Base-by-base conservation (phyloP, 2,888 invertebrate species). In the Polyommatus icarus region DNA sequence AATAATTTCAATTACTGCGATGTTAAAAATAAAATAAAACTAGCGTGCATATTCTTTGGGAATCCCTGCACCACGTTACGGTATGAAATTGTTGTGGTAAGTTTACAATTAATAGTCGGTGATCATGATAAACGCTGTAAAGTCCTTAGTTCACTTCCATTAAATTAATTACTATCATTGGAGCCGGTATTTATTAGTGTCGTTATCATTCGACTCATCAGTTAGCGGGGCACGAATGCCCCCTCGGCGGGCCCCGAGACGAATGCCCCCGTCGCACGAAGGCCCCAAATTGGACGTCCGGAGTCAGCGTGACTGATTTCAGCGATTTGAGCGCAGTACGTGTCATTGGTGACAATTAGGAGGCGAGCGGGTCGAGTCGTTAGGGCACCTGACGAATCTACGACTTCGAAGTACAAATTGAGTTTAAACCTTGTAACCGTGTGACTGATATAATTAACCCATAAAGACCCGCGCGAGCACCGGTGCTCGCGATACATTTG, bases 141-240 rank as follows among this genome's bases (percentile, higher is more conserved):
- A 67, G 15, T 32, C 67, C 29, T 67, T 29, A 67, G 29, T 24
- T 29, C 67, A 32, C 67, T 67, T 67, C 67, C 93, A 93, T 93
- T 93, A 93, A 92, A 93, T 93, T 93, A 93, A 94, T 93, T 93
- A 93, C 91, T 86, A 86, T 88, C 89, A 91, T 93, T 92, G 89
- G 88, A 89, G 90, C 91, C 90, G 91, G 89, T 89, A 93, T 93
- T 93, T 93, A 94, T 93, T 93, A 93, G 90, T 87, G 90, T 92
- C 93, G 92, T 93, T 94, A 94, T 93, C 94, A 91, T 92, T 92
- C 93, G 92, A 93, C 92, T 93, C 91, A 94, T 94, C 93, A 92
- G n/a, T 54, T 54, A 54, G 20, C 29, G 88, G 86, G 67, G 67
- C 29, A 32, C 24, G 24, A 32, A 71, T 54, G 54, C 54, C 54